A percentile compares a stretch with the other conserved stretches of the same genome.
Conservation (phyloP, 2,797 vertebrate species). For the Zenarchopterus dispar region DNA sequence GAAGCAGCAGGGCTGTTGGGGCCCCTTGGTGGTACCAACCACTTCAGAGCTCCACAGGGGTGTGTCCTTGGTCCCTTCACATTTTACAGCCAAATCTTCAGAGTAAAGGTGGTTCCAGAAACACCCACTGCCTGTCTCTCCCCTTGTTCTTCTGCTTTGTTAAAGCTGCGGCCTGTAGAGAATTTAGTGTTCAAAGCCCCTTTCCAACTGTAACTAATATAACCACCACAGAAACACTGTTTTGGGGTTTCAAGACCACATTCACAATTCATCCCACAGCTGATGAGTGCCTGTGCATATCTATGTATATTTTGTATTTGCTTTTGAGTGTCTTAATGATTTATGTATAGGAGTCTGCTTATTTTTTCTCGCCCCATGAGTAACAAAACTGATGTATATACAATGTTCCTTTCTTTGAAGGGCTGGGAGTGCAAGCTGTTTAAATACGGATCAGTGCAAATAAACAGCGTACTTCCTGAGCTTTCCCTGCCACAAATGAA, state of each 20-base stretch:
- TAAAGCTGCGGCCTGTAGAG: slow-evolving; percentile 65
- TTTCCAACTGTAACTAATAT: slow-evolving; percentile 52
- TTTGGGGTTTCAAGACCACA: slow-evolving; percentile 67
- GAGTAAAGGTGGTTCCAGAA: slow-evolving; percentile 75
- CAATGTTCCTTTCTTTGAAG: slow-evolving; percentile 72
- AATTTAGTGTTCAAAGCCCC: slow-evolving; percentile 62
- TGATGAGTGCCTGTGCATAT: slow-evolving; percentile 46
- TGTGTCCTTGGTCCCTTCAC: slow-evolving; percentile 80
- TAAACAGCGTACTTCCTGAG: slow-evolving; percentile 77
- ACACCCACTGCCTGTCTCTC: slow-evolving; percentile 64
- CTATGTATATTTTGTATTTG: slow-evolving; percentile 59
- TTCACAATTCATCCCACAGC: slow-evolving; percentile 48
- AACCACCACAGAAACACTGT: slow-evolving; percentile 34
- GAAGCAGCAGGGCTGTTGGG: slow-evolving; percentile 83
- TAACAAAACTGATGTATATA: slow-evolving; percentile 77
- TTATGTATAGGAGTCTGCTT: slow-evolving; percentile 75
- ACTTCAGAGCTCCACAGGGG: slow-evolving; percentile 90
- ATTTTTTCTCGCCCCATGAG: slow-evolving; percentile 72
- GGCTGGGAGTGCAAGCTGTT: slow-evolving; percentile 65
- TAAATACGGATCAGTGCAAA: slow-evolving; percentile 76
- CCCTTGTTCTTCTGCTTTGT: slow-evolving; percentile 66
- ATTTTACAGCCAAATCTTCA: slow-evolving; percentile 79
- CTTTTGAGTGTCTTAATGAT: slow-evolving; percentile 75
- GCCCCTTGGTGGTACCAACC: slow-evolving; percentile 82
- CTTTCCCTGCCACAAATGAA: slow-evolving; percentile 53